A percentile compares a stretch with the other conserved stretches of the same genome.
These are phyloP conservation scores for Agriopis aurantiaria DNA, from an alignment of 2,888 invertebrate genomes.

Conservation along the genomic window DNA sequence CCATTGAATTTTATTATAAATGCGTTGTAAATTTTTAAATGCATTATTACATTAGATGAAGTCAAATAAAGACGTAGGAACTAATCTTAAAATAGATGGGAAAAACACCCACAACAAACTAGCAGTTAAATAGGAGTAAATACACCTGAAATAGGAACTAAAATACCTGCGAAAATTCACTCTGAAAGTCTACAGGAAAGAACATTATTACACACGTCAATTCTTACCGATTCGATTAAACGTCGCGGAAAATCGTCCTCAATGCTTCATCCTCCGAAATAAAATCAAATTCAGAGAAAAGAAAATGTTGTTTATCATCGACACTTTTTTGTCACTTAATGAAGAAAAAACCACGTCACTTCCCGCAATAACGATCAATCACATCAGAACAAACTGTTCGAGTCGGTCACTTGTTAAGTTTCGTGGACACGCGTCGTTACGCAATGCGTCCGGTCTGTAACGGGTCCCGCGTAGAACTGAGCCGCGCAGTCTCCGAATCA, in stretches of 20 bases:
- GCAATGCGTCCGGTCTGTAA: conserved; percentile 52
- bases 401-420: conserved; percentile 30
- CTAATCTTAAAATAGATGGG: no score
- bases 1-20: no score
- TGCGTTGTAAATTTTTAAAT: no score
- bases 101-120: no score
- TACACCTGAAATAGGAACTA: background rate
- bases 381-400: conserved; percentile 53
- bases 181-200: background rate
- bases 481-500: conserved; percentile 80
- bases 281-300: conserved; percentile 15
- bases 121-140: background rate
- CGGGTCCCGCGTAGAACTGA: conserved; percentile 70
- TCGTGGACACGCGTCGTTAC: conserved; percentile 15
- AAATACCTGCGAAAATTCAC: background rate
- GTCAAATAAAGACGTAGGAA: no score
- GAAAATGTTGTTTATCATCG: conserved; percentile 26
- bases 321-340: conserved; percentile 45
- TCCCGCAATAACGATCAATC: conserved; percentile 65
- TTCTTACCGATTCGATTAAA: conserved; percentile 40
- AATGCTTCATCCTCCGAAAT: conserved; percentile 43
- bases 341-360: conserved; percentile 62
- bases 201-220: background rate
- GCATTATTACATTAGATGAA: no score
- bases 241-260: conserved; percentile 45